A percentile compares a stretch with the other conserved stretches of the same genome.
Evolutionary conservation across 2,888 invertebrate species (phyloP).

Genomic region (Dynastes maya): DNA sequence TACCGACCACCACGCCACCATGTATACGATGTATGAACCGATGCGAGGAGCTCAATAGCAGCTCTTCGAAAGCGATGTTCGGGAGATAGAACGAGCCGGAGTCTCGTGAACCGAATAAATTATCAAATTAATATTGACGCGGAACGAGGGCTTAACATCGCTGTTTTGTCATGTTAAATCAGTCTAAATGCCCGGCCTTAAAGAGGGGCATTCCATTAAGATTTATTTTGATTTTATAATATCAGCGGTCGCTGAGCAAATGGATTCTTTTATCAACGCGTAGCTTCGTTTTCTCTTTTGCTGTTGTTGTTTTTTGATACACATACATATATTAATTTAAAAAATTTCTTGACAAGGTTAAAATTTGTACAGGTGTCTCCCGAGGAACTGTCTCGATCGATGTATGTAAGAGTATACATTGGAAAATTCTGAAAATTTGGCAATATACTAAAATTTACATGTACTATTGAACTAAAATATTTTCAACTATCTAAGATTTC

Average conservation of each 20-base stretch:
- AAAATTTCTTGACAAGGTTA: no score
- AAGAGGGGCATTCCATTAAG: conserved; percentile 24
- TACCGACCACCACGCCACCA: not conserved
- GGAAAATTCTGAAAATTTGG: no score
- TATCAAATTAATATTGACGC: conserved; percentile 42
- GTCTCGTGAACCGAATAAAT: conserved; percentile 37
- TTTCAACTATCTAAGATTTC: no score
- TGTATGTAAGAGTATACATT: no score
- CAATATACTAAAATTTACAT: no score
- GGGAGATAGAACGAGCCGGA: not conserved
- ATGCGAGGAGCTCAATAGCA: no score
- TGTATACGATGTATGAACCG: no score
- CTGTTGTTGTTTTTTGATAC: not conserved
- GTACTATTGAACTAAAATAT: no score
- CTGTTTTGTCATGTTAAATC: conserved; percentile 45
- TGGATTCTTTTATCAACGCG: conserved; percentile 15
- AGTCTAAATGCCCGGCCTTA: conserved; percentile 17
- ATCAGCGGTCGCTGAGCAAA: conserved; percentile 17
- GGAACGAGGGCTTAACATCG: conserved; percentile 39
- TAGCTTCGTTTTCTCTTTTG: not conserved
- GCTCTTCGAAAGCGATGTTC: not conserved
- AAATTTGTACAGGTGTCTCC: no score
- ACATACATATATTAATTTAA: not conserved
- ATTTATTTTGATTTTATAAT: conserved; percentile 33
- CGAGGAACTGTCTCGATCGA: no score